These are phyloP conservation scores for Apis dorsata DNA, from an alignment of 1,140 invertebrate species.

Conservation along the genomic window DNA sequence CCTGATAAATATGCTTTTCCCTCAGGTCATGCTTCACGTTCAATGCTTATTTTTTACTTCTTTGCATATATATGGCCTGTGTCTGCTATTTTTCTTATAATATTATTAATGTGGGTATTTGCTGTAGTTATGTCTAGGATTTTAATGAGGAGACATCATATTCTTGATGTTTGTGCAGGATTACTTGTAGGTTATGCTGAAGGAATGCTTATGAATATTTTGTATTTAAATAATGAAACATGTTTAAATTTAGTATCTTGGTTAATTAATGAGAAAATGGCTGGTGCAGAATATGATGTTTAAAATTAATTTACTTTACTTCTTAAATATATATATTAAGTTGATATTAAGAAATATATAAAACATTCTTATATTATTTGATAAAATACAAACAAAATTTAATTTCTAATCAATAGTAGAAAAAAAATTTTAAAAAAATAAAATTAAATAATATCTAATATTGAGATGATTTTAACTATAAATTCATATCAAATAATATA, in stretches of 20 bases:
- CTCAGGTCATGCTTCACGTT: constrained; percentile 96
- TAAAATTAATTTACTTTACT: constrained; percentile 29
- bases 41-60: constrained; percentile 88
- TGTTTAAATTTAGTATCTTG: constrained; percentile 79
- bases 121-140: constrained; percentile 90
- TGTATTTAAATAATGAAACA: constrained; percentile 84
- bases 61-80: constrained; percentile 84
- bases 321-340: background rate
- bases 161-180: constrained; percentile 92
- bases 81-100: constrained; percentile 81
- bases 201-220: constrained; percentile 83
- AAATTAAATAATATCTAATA: too few species aligned
- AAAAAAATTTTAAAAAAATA: background rate
- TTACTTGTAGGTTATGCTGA: constrained; percentile 87
- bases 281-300: constrained; percentile 82
- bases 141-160: constrained; percentile 90
- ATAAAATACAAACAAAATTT: too few species aligned
- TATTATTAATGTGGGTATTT: constrained; percentile 87
- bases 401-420: too few species aligned
- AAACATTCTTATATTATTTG: background rate
- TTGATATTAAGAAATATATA: background rate
- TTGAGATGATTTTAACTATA: background rate
- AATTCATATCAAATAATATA: constrained; percentile 4
- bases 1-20: constrained; percentile 97
- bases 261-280: constrained; percentile 82